A percentile compares a stretch with the other conserved stretches of the same genome.
Conservation (phyloP, 2,888 invertebrate species). For the Nomada fabriciana region DNA sequence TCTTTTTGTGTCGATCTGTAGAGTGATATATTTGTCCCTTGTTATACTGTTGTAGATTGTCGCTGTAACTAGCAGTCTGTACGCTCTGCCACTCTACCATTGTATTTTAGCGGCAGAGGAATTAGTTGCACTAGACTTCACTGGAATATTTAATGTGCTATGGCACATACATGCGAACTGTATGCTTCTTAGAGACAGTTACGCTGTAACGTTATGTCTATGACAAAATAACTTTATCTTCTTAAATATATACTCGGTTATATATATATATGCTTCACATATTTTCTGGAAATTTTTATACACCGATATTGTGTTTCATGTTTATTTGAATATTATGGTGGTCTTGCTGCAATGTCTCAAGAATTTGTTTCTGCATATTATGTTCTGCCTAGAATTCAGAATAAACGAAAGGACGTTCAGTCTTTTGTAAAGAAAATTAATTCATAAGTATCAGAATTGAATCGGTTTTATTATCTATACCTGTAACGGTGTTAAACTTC, state of each 20-base stretch:
- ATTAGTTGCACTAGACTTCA: slow-evolving; percentile 33
- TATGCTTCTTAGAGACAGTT: neutral
- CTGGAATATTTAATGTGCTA: slow-evolving; percentile 41
- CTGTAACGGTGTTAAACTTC: slow-evolving; percentile 76
- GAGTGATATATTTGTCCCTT: neutral
- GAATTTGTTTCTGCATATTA: slow-evolving; percentile 80
- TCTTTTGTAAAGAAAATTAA: neutral
- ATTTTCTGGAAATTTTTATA: slow-evolving; percentile 63
- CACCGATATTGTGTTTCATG: slow-evolving; percentile 78
- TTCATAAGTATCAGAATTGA: no score
- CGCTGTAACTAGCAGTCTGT: slow-evolving; percentile 14
- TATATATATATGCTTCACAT: slow-evolving; percentile 10
- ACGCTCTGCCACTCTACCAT: slow-evolving; percentile 10
- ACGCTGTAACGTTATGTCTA: neutral
- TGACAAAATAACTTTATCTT: slow-evolving; percentile 1
- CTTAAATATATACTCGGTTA: slow-evolving; percentile 44
- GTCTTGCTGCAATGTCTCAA: slow-evolving; percentile 82
- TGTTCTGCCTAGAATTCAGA: slow-evolving; percentile 79
- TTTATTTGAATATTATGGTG: slow-evolving; percentile 80
- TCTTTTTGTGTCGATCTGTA: slow-evolving; percentile 1
- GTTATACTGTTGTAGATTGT: slow-evolving; percentile 29
- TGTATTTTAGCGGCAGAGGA: slow-evolving; percentile 27
- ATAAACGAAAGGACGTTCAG: neutral
- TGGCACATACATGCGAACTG: slow-evolving; percentile 27
- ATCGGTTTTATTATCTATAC: slow-evolving; percentile 55